Evolutionary conservation across 2,797 vertebrate species (phyloP), one percentile per base, ranked within the genome.

Genomic region (Morus bassanus): DNA sequence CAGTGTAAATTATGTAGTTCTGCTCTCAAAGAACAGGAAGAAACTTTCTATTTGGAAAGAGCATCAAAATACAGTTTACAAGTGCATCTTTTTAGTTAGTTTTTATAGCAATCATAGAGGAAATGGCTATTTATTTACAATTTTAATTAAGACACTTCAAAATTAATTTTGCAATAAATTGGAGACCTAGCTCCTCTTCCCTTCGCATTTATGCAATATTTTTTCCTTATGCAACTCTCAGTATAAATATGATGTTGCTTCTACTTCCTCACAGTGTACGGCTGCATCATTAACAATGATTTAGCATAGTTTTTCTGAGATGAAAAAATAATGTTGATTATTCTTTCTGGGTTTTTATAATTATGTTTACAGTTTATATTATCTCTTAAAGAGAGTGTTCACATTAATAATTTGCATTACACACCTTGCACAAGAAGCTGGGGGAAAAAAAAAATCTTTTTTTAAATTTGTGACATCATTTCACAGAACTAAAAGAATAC

Each of bases 61-160:
- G 8, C 6, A 65, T 68, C 22, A 43, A 74, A 46, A 24, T 51
- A 59, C 30, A 56, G 12, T n/a, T 69, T 75, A 28, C 16, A 88
- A 59, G 15, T 17, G 4, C n/a, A 76, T 46, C 35, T 65, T 10
- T 13, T 60, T 23, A 54, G 31, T 69, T 83, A 77, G 41, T 69
- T 23, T 75, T 84, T 33, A 57, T 8, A 72, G 51, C 35, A 54
- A 93, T 54, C 63, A 64, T 8, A 65, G 15, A 54, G 25, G 30
- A 88, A 91, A 85, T 11, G 8, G 19, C 18, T 93, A 73, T 69
- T 86, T 89, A 85, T 69, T 79, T 82, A 63, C 7, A 54, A 28
- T 85, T 92, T 82, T 86, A 85, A 76, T 64, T 48, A 84, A 74
- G 23, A 81, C 21, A 61, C 54, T 81, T 86, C 35, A 85, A 82